Evolutionary conservation across 2,888 invertebrate genomes (phyloP), one percentile per base, ranked within the genome.

Genomic region (Scaptomyza polygonia): DNA sequence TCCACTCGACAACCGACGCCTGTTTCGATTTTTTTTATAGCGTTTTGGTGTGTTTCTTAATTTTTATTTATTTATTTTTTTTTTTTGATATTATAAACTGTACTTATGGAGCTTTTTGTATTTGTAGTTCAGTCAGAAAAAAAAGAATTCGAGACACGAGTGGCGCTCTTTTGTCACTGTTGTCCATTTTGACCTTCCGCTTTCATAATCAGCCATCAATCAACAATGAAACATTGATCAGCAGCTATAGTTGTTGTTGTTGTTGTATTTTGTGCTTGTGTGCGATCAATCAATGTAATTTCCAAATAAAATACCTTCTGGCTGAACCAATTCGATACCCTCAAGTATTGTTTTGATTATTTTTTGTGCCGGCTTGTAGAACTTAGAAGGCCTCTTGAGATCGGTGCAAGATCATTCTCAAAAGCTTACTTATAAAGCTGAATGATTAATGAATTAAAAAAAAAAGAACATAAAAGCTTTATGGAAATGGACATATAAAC

Each of bases 1-100:
- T 81, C 85, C 85, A 85, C 72, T 80, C 80, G 77, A 74, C 76
- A 75, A 79, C 63, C 79, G 69, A 54, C 77, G 84, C 72, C 71
- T 77, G 81, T 70, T 68, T 58, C 71, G 71, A 73, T 34, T 58
- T 64, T 34, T 58, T 64, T 61, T 71, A 56, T 65, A 57, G 52
- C 56, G 43, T 52, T 68, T 68, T 30, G 12, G 12, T 36, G 12
- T 32, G 48, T 36, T 40, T 32, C 45, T 62, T 55, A 61, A 45
- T 21, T 21, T 1, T 3, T 21, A n/a, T n/a, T n/a, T n/a, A n/a
- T 61, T 58, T 57, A 54, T 9, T 43, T 58, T 52, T 59, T 11
- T 43, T 54, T 67, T 72, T 77, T 67, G 25, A 29, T 75, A 67
- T 83, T 72, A 80, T 72, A 76, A 79, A 79, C 84, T 86, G 84